Base-by-base conservation (phyloP, 2,888 invertebrate species). In the Campoplex capitator region DNA sequence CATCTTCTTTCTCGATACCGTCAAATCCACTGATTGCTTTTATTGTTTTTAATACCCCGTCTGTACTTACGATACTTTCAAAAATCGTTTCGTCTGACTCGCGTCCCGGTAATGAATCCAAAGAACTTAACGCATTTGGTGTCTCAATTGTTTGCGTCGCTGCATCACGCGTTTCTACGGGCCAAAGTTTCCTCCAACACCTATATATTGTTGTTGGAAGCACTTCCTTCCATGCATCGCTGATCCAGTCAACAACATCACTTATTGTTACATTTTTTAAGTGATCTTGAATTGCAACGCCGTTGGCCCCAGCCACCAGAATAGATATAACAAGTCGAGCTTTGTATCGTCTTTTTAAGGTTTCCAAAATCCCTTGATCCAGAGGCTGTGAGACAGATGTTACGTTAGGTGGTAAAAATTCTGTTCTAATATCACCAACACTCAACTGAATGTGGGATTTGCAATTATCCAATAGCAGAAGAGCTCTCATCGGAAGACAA, bases 391-490 rank as follows among this genome's bases (percentile, higher is more conserved):
- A 88, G 51, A 89, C 74, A 56, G 88, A 85, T 35, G 88, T 87
- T 38, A 75, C 80, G 79, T 89, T 88, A 48, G 89, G 84, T 65
- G 90, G 88, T 48, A 89, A 70, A 75, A 87, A 89, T 58, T 54
- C 84, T 45, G 87, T 82, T 83, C 75, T 80, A 11, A 89, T 86
- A 73, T 87, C 78, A 70, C 85, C 83, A 76, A 76, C 82, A 70
- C 23, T 75, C 42, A 88, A 76, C 16, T 82, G 68, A n/a, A 73
- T 65, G 56, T 85, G 78, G 62, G 83, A 56, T 74, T 83, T 76
- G 87, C 87, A 84, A n/a, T 90, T 90, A 78, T 91, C 91, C 54
- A 91, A 56, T 38, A 90, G 71, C 35, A 91, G 84, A 45, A 90
- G 16, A 11, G 89, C 90, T 88, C 87, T 89, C 23, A 65, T 23